Evolutionary conservation across 2,113 vertebrate species (phyloP).

Genomic region (Cryptomyrus ogoouensis): DNA sequence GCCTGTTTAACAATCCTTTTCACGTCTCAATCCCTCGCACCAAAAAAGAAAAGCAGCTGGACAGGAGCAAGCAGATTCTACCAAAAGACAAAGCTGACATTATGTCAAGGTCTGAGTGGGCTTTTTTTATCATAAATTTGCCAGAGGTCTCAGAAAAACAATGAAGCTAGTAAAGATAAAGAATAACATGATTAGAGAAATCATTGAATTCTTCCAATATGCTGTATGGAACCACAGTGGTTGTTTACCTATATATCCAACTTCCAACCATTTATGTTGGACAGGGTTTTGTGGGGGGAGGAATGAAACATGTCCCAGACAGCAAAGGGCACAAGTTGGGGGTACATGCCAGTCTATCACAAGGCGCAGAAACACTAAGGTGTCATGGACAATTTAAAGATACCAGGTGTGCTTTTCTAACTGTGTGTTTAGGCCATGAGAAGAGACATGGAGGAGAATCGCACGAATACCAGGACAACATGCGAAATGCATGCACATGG

Average conservation of each 20-base stretch:
- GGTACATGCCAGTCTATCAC: not conserved
- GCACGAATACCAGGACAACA: not conserved
- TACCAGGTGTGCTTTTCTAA: not conserved
- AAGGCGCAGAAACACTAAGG: not conserved
- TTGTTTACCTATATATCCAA: not conserved
- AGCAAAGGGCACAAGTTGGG: not conserved
- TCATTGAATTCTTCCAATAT: not conserved
- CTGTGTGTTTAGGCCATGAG: not conserved
- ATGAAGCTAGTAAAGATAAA: not conserved
- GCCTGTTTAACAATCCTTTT: constrained; percentile 11
- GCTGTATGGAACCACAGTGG: not conserved
- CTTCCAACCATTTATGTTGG: not conserved
- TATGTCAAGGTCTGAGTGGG: not conserved
- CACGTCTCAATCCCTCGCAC: not conserved
- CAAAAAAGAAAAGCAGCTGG: not conserved
- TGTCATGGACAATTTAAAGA: not conserved
- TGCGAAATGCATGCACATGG: not conserved
- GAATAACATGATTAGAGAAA: not conserved
- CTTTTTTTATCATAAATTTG: not conserved
- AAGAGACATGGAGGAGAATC: not conserved
- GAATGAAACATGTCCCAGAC: not conserved
- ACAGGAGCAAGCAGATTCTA: constrained; percentile 1
- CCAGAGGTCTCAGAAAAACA: not conserved
- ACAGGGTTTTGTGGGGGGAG: not conserved
- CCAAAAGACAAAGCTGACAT: not conserved